These are phyloP conservation scores for Bemisia tabaci DNA, from an alignment of 1,140 invertebrate genomes.

Conservation along the genomic window DNA sequence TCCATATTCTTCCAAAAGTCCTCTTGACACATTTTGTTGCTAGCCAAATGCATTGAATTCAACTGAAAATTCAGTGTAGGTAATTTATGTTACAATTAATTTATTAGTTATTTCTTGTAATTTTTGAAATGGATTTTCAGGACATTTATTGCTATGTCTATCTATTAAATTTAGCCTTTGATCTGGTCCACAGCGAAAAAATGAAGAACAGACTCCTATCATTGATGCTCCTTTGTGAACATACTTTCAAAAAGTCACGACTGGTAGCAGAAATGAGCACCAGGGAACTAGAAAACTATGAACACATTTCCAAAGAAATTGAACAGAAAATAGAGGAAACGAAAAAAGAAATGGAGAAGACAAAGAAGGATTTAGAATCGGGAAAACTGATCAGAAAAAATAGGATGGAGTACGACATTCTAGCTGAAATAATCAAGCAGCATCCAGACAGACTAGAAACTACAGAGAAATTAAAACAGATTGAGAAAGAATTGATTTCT, in stretches of 20 bases:
- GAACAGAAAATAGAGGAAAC: slow-evolving; percentile 58
- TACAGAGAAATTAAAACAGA: slow-evolving; percentile 50
- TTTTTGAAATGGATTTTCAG: no score
- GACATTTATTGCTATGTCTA: no score
- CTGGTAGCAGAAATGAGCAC: slow-evolving; percentile 66
- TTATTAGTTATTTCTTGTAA: no score
- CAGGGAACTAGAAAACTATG: slow-evolving; percentile 72
- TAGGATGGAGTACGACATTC: slow-evolving; percentile 80
- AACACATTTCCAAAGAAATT: slow-evolving; percentile 58
- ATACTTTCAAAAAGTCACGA: slow-evolving; percentile 71
- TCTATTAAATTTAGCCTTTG: no score
- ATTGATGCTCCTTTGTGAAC: slow-evolving; percentile 75
- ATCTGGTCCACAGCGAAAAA: slow-evolving; percentile 40
- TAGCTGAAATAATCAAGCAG: slow-evolving; percentile 77
- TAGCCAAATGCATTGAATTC: slow-evolving; percentile 2
- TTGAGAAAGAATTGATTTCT: slow-evolving; percentile 56
- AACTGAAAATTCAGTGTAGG: neutral
- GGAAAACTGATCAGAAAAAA: slow-evolving; percentile 77
- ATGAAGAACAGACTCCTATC: slow-evolving; percentile 64
- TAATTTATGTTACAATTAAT: neutral
- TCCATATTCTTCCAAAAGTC: no score
- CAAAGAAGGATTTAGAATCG: slow-evolving; percentile 49
- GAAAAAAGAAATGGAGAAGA: slow-evolving; percentile 56
- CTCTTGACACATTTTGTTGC: neutral
- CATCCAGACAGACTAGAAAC: slow-evolving; percentile 81